These are phyloP conservation scores for Calliopsis andreniformis DNA, from an alignment of 1,140 invertebrate species.

Conservation along the genomic window DNA sequence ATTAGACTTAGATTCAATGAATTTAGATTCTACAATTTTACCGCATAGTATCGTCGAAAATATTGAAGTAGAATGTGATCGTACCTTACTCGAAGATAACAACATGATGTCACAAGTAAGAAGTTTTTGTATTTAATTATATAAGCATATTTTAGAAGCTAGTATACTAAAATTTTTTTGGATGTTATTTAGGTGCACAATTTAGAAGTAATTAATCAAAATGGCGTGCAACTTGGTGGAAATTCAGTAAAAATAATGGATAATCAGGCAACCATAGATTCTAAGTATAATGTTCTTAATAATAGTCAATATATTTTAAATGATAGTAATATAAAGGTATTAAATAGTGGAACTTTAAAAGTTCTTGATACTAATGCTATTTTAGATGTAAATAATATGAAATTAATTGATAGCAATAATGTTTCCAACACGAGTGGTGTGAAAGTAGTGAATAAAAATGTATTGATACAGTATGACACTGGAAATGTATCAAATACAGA, in stretches of 20 bases:
- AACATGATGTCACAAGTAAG: slow-evolving; percentile 74
- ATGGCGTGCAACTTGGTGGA: slow-evolving; percentile 63
- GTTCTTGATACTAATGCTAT: slow-evolving; percentile 72
- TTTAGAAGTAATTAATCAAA: slow-evolving; percentile 74
- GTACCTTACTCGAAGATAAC: slow-evolving; percentile 69
- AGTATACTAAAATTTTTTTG: background rate
- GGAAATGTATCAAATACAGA: slow-evolving; percentile 43
- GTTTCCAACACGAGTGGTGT: slow-evolving; percentile 56
- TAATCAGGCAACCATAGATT: slow-evolving; percentile 65
- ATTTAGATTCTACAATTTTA: slow-evolving; percentile 74
- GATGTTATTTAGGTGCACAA: slow-evolving; percentile 68
- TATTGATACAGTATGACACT: slow-evolving; percentile 55
- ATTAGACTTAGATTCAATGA: slow-evolving; percentile 74
- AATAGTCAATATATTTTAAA: slow-evolving; percentile 70
- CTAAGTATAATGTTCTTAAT: slow-evolving; percentile 68
- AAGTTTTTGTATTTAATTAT: slow-evolving; percentile 1
- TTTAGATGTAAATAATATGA: slow-evolving; percentile 72
- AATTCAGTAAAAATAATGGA: slow-evolving; percentile 71
- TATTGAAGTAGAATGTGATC: slow-evolving; percentile 70
- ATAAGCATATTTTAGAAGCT: background rate
- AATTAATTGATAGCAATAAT: slow-evolving; percentile 68
- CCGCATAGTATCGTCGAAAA: slow-evolving; percentile 69
- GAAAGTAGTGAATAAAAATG: slow-evolving; percentile 66
- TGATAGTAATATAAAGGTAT: slow-evolving; percentile 70
- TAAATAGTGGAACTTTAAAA: slow-evolving; percentile 71